A percentile compares a stretch with the other conserved stretches of the same genome.
Evolutionary conservation across 2,113 vertebrate genomes (phyloP).

Genomic region (Mustela nigripes): DNA sequence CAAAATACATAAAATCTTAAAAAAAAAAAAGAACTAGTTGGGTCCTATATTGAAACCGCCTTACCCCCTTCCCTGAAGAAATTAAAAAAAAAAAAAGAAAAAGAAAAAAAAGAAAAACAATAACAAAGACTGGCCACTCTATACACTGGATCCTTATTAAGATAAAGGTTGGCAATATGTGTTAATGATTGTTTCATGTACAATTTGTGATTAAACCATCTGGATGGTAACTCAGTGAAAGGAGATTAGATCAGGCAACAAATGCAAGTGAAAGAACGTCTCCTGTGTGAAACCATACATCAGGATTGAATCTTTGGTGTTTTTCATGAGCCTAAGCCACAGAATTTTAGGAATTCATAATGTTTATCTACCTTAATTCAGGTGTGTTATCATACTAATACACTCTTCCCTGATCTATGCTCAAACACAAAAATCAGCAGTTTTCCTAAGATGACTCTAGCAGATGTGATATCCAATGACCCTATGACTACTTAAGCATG

Average conservation of each 20-base stretch:
- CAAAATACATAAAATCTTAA: no score
- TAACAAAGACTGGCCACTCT: background rate
- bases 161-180: background rate
- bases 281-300: background rate
- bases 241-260: background rate
- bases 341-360: background rate
- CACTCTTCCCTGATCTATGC: no score
- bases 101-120: background rate
- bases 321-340: background rate
- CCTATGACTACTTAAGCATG: background rate
- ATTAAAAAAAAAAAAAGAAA: background rate
- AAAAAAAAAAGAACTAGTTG: no score
- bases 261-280: background rate
- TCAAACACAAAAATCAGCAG: background rate
- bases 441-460: background rate
- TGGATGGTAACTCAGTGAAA: background rate
- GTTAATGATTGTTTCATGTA: background rate
- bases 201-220: background rate
- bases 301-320: background rate
- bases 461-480: background rate
- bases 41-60: background rate
- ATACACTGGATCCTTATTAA: background rate
- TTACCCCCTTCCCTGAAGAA: background rate
- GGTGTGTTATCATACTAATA: background rate
- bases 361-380: background rate